Evolutionary conservation across 2,888 invertebrate genomes (phyloP).

Genomic region (Exephanes ischioxanthus): DNA sequence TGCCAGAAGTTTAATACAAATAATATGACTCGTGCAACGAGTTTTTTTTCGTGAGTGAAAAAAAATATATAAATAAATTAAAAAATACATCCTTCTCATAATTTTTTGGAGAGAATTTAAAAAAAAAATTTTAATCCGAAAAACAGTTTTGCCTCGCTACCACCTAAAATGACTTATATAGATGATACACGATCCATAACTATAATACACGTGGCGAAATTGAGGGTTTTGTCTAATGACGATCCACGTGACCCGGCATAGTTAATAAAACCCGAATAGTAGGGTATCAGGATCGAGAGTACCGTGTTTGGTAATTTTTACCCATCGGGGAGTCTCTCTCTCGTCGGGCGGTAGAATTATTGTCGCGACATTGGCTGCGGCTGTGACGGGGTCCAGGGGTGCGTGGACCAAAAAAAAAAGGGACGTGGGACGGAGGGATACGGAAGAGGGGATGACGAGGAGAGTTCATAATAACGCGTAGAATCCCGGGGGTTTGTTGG

Average conservation of each 20-base stretch:
- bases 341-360: constrained; percentile 14
- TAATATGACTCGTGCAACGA: background rate
- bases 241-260: background rate
- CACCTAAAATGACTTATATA: no score
- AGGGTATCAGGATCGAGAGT: constrained; percentile 1
- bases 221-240: background rate
- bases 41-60: background rate
- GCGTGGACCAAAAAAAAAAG: constrained; percentile 70
- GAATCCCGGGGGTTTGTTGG: constrained; percentile 71
- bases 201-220: background rate
- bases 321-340: background rate
- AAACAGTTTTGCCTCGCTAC: no score
- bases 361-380: constrained; percentile 22
- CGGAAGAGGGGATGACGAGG: constrained; percentile 44
- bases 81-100: background rate
- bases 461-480: constrained; percentile 80
- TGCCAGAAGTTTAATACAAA: background rate
- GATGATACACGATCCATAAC: background rate
- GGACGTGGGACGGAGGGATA: constrained; percentile 62
- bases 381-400: constrained; percentile 1
- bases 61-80: background rate
- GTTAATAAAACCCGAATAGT: background rate
- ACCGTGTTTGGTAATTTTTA: background rate
- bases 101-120: no score
- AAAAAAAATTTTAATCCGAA: no score